A percentile compares a stretch with the other conserved stretches of the same genome.
Evolutionary conservation across 2,113 vertebrate species (phyloP).

Genomic region (Neogale vison): DNA sequence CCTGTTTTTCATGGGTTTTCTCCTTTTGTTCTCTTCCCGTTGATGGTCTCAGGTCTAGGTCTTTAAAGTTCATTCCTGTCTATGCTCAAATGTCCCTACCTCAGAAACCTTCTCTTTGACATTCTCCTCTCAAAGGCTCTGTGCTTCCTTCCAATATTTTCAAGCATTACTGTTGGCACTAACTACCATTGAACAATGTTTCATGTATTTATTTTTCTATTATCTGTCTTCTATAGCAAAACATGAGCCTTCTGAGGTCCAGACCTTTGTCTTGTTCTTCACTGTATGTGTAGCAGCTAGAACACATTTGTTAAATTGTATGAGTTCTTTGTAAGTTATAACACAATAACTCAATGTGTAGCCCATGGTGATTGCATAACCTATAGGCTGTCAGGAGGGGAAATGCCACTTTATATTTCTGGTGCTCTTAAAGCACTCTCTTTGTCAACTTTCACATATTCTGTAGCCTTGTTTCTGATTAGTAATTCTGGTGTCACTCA

Average conservation of each 20-base stretch:
- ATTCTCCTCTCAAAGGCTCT: neutral
- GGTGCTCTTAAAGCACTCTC: neutral
- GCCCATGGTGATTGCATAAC: neutral
- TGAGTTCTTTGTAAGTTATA: neutral
- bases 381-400: neutral
- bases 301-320: neutral
- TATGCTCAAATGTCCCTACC: neutral
- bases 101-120: neutral
- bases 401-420: neutral
- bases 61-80: neutral
- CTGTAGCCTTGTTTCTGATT: neutral
- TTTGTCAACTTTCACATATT: neutral
- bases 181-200: neutral
- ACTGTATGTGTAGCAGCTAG: neutral
- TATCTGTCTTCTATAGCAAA: neutral
- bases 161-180: neutral
- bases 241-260: neutral
- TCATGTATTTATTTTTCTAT: neutral
- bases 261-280: neutral
- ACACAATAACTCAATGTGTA: neutral
- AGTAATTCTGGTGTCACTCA: slow-evolving; percentile 36
- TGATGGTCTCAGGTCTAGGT: neutral
- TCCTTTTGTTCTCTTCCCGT: neutral
- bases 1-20: neutral
- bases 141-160: neutral